Base-by-base conservation (phyloP, 2,113 vertebrate species). In the Neoarius graeffei region DNA sequence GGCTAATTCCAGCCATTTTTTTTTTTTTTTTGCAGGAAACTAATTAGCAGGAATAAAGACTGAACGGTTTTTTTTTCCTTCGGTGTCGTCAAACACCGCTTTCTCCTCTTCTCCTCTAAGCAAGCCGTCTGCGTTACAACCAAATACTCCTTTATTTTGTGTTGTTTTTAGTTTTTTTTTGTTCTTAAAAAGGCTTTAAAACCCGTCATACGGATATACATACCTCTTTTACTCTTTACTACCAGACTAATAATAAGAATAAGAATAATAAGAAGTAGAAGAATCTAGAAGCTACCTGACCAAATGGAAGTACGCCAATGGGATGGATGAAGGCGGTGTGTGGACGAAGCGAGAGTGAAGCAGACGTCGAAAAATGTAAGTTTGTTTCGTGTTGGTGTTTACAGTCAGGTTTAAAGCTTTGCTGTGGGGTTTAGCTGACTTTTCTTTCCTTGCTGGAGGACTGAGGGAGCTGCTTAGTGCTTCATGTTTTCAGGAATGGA, bases 31-130 rank as follows among this genome's bases (percentile, higher is more conserved):
- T 97, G 88, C 97, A 97, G 97, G 97, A 97, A 98, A 98, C 97
- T 98, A 98, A 98, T 98, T 98, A 98, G 97, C 97, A 98, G 97
- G 97, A 98, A 98, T 98, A 98, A 98, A 98, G 97, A 98, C 97
- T 97, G 97, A 97, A 97, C 97, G 97, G 97, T 95, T 98, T 98
- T 97, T 97, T 96, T 71, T 42, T 30, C 67, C 82, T 50, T 79
- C 96, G 96, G 96, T 97, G 97, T 97, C 97, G 97, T 96, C 97
- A 97, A 97, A 97, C 97, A 96, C 95, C 96, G 95, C 95, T 96
- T 96, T 96, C 96, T 95, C 95, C 95, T 96, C 97, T 95, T 94
- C 94, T 50, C 94, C 95, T 95, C 94, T 94, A 94, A 95, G 94
- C 93, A 94, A 95, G 95, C 94, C 94, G 95, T 94, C 95, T 94